phyloP scores from a whole-genome alignment of 2,888 invertebrate species.

The Papilio gigon region DNA sequence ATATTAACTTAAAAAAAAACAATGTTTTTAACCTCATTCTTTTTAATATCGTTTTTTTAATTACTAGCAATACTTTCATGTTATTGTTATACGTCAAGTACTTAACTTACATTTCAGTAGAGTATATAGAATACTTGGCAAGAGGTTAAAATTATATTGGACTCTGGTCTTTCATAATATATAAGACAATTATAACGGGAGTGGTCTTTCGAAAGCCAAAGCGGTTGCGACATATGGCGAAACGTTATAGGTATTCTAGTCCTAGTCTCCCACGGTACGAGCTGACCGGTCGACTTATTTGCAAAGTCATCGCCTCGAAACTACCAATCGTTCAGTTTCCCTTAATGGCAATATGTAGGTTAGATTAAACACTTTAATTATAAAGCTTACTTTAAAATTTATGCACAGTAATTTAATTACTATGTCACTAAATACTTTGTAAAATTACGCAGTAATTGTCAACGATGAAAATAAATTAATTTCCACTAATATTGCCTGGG shows the following conservation, averaged over 20 bases:
- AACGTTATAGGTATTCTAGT: slow-evolving; percentile 23
- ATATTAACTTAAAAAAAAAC: too few species aligned
- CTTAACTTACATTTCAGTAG: not conserved
- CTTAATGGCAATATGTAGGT: not conserved
- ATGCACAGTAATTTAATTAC: not conserved
- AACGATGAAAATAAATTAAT: too few species aligned
- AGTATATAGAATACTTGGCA: not conserved
- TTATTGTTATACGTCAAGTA: not conserved
- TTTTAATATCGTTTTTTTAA: not conserved
- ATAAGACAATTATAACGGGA: slow-evolving; percentile 35
- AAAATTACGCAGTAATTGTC: too few species aligned
- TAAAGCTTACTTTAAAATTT: not conserved
- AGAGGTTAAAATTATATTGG: not conserved
- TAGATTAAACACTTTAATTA: not conserved
- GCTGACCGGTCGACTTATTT: slow-evolving; percentile 29
- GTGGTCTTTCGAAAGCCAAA: slow-evolving; percentile 20
- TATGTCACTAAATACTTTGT: not conserved
- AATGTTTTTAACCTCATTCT: not conserved
- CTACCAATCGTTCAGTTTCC: slow-evolving; percentile 9
- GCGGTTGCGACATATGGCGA: slow-evolving; percentile 31
- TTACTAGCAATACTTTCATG: not conserved
- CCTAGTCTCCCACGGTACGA: slow-evolving; percentile 31
- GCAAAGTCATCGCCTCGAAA: not conserved
- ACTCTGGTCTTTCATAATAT: slow-evolving; percentile 19
- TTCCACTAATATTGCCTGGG: too few species aligned